Conservation (phyloP, 2,888 invertebrate species). For the Aradus depressus region DNA sequence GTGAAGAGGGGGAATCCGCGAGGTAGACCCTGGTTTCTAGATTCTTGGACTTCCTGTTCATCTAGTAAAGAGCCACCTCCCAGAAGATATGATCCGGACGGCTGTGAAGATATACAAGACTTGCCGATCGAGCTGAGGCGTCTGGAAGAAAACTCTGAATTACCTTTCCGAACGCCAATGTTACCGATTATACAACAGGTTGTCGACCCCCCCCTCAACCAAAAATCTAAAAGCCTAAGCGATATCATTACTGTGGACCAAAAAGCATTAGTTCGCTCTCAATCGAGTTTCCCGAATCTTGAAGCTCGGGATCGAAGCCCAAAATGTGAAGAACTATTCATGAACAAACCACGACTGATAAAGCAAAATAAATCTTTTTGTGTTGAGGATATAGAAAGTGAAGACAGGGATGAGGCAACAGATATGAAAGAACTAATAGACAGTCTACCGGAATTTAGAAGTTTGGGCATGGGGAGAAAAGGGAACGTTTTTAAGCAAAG, state of each 20-base stretch:
- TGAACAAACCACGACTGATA: conserved; percentile 56
- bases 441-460: conserved; percentile 52
- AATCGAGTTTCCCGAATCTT: conserved; percentile 63
- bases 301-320: conserved; percentile 26
- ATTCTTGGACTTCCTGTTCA: conserved; percentile 54
- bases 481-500: conserved; percentile 66
- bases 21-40: conserved; percentile 61
- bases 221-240: conserved; percentile 73
- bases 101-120: conserved; percentile 49
- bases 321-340: conserved; percentile 25
- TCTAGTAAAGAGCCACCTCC: conserved; percentile 39
- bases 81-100: conserved; percentile 43
- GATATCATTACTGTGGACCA: conserved; percentile 58
- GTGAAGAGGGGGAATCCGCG: conserved; percentile 47
- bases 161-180: conserved; percentile 40
- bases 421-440: conserved; percentile 57
- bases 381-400: conserved; percentile 40
- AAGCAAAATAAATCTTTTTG: conserved; percentile 79
- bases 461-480: conserved; percentile 33
- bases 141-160: conserved; percentile 47
- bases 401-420: conserved; percentile 37
- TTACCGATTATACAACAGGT: conserved; percentile 39
- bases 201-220: conserved; percentile 39
- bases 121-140: conserved; percentile 79
- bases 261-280: conserved; percentile 57